Base-by-base conservation (phyloP, 2,888 invertebrate species). In the Galerucella calmariensis region DNA sequence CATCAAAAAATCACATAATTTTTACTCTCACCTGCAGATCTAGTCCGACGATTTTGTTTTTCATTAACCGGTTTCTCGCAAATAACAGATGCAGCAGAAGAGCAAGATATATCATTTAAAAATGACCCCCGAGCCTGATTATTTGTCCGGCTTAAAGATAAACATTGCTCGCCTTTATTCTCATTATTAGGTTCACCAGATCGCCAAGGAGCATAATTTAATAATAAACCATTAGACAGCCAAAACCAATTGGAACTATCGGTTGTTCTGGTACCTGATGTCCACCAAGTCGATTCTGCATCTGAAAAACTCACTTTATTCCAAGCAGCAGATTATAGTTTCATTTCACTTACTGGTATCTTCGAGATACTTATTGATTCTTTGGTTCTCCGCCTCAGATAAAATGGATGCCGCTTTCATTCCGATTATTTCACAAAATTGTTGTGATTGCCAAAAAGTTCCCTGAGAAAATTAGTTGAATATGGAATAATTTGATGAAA, bases 171-270 rank as follows among this genome's bases (percentile, higher is more conserved):
- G 10, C 2, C 41, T 9, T 27, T 56, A 35, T 35, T 12, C 10
- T 12, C 48, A 27, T 58, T 20, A 51, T 46, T 69, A n/a, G 69
- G 69, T 69, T 69, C 69, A 16, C 44, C 58, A 8, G 14, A 12
- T 5, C 27, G 9, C 69, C 69, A 69, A 11, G 8, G 41, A 41
- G 46, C 44, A 9, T 61, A 46, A 6, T 44, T 69, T 9, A 69
- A 41, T 27, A 70, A 16, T 44, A 63, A 24, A 20, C 65, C 71
- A 9, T 46, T 71, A 5, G 74, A 68, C 16, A 71, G 44, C 74
- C 74, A 75, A 5, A 71, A 53, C 74, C 74, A 75, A 59, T 66
- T 12, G 44, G n/a, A 56, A 2, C 67, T 66, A 56, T 75, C 74
- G n/a, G 67, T 48, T 20, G 67, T 48, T 70, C 65, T 62, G 27